phyloP scores from a whole-genome alignment of 2,888 invertebrate genomes.

The Hedychridium roseum region DNA sequence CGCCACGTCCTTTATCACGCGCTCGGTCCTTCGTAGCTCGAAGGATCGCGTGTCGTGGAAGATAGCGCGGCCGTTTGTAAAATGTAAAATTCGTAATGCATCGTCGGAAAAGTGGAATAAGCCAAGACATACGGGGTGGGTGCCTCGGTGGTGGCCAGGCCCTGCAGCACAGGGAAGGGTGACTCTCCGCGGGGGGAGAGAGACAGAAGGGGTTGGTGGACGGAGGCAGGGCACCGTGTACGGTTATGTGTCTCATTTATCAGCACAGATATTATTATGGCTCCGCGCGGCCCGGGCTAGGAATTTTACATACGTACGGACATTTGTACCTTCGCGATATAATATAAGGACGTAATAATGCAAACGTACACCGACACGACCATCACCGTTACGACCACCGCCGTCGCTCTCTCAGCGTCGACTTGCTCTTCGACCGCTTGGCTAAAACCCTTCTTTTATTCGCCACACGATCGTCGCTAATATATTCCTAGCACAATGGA shows the following conservation, averaged over 20 bases:
- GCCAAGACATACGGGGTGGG: slow-evolving; percentile 49
- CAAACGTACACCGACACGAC: slow-evolving; percentile 47
- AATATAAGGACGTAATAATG: slow-evolving; percentile 61
- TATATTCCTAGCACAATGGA: too few species aligned
- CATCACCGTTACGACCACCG: slow-evolving; percentile 8
- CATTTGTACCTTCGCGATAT: slow-evolving; percentile 60
- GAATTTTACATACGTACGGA: slow-evolving; percentile 59
- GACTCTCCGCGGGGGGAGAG: slow-evolving; percentile 18
- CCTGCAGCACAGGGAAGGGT: slow-evolving; percentile 27
- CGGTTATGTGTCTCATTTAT: slow-evolving; percentile 63
- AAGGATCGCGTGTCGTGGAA: slow-evolving; percentile 55
- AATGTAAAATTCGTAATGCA: slow-evolving; percentile 62
- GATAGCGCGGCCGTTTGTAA: slow-evolving; percentile 59
- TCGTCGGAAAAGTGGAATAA: slow-evolving; percentile 61
- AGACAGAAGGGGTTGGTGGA: slow-evolving; percentile 24
- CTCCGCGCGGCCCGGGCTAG: slow-evolving; percentile 53
- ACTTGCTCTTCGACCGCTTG: slow-evolving; percentile 17
- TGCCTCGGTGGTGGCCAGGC: slow-evolving; percentile 19
- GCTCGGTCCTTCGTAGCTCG: slow-evolving; percentile 45
- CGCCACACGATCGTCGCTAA: slow-evolving; percentile 11
- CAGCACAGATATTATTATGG: slow-evolving; percentile 62
- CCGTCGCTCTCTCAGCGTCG: slow-evolving; percentile 22
- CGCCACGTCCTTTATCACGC: slow-evolving; percentile 40
- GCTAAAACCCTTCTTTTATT: slow-evolving; percentile 18
- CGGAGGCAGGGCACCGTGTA: slow-evolving; percentile 50